These are phyloP conservation scores for Halichondria panicea DNA, from an alignment of 37 sponge, comb jelly and placozoan species.

Conservation along the genomic window DNA sequence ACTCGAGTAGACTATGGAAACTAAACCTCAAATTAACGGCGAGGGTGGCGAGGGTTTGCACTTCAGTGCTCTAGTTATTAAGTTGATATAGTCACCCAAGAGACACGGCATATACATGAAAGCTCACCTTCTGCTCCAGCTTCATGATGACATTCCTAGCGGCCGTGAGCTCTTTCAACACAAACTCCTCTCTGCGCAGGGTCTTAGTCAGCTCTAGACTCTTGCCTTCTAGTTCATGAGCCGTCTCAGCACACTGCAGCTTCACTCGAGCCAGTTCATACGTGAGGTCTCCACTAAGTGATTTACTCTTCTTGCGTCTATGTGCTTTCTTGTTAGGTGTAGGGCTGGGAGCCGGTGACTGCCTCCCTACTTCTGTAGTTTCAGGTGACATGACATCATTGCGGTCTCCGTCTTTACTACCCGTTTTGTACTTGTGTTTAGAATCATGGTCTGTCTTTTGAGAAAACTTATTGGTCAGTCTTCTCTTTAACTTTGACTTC, in stretches of 20 bases:
- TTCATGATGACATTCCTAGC: slow-evolving; percentile 7
- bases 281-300: neutral
- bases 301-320: neutral
- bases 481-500: too few species aligned
- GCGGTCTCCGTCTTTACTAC: neutral
- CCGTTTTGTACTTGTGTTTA: too few species aligned
- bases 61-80: too few species aligned
- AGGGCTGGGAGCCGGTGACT: too few species aligned
- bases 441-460: too few species aligned
- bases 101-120: too few species aligned
- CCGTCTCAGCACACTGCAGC: slow-evolving; percentile 41
- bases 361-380: too few species aligned
- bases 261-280: slow-evolving; percentile 49
- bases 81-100: too few species aligned
- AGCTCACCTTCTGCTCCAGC: slow-evolving; percentile 36
- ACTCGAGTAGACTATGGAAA: too few species aligned
- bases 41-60: too few species aligned
- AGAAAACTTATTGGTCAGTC: too few species aligned
- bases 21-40: too few species aligned
- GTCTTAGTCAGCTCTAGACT: slow-evolving; percentile 30
- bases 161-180: slow-evolving; percentile 13
- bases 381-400: neutral
- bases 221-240: slow-evolving; percentile 54
- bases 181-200: slow-evolving; percentile 24
- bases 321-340: neutral